phyloP scores from a whole-genome alignment of 2,113 vertebrate genomes.

The Channa argus region DNA sequence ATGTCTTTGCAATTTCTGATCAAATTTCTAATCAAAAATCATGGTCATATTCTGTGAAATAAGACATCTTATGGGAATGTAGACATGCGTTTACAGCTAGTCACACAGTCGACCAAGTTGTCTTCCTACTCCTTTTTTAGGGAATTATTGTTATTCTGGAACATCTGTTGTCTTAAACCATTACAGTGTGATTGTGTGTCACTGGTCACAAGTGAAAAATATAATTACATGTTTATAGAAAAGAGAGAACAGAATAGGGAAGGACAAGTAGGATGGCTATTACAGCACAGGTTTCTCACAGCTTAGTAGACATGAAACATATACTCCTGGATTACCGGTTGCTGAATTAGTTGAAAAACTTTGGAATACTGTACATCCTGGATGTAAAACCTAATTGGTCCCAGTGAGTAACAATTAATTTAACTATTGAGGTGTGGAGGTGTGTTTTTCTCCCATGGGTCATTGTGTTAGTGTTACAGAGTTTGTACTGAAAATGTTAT shows the following conservation, averaged over 20 bases:
- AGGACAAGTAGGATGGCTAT: slow-evolving; percentile 7
- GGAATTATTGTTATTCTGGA: slow-evolving; percentile 24
- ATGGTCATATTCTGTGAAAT: background rate
- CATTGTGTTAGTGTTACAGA: background rate
- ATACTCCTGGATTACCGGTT: slow-evolving; percentile 14
- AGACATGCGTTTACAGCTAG: slow-evolving; percentile 8
- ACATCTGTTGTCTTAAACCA: slow-evolving; percentile 12
- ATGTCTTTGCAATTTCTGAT: background rate
- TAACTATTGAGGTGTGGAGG: slow-evolving; percentile 40
- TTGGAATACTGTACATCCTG: background rate
- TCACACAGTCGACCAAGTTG: background rate
- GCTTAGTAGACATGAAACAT: slow-evolving; percentile 42
- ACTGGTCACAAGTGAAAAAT: slow-evolving; percentile 44
- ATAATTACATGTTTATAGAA: slow-evolving; percentile 19
- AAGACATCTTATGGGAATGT: background rate
- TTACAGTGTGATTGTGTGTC: slow-evolving; percentile 39
- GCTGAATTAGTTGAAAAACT: slow-evolving; percentile 16
- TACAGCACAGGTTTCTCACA: slow-evolving; percentile 40
- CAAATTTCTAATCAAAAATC: no score
- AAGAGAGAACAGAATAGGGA: background rate
- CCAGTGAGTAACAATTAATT: slow-evolving; percentile 60
- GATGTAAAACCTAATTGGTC: slow-evolving; percentile 58
- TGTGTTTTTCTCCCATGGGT: slow-evolving; percentile 44
- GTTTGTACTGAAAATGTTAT: no score
- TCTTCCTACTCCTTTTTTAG: slow-evolving; percentile 23